Evolutionary conservation across 2,888 invertebrate genomes (phyloP).

Genomic region (Euphydryas editha): DNA sequence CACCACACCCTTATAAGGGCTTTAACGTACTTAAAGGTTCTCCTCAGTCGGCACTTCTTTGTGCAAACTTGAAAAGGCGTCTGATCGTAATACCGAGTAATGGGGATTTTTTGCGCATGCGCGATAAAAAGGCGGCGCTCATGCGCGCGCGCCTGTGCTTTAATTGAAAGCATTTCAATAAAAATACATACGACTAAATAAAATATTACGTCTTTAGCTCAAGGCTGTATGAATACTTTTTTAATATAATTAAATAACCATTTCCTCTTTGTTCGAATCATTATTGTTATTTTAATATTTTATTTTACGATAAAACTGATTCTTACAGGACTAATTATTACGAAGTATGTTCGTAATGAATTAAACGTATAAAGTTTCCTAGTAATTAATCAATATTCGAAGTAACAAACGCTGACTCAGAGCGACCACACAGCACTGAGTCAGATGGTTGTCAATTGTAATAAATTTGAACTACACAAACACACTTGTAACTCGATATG

Average conservation of each 20-base stretch:
- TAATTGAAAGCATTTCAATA: constrained; percentile 39
- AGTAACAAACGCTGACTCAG: not conserved
- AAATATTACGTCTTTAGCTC: constrained; percentile 27
- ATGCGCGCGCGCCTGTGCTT: constrained; percentile 46
- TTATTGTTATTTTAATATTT: not conserved
- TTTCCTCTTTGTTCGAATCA: not conserved
- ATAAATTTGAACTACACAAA: constrained; percentile 9
- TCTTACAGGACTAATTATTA: not conserved
- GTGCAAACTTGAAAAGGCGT: constrained; percentile 64
- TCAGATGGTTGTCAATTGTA: constrained; percentile 13
- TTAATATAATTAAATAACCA: constrained; percentile 1
- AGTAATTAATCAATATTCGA: not conserved
- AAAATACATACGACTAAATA: constrained; percentile 30
- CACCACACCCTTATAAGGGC: constrained; percentile 48
- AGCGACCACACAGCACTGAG: constrained; percentile 7
- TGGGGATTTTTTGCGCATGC: constrained; percentile 65
- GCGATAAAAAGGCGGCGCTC: constrained; percentile 67
- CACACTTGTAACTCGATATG: constrained; percentile 33
- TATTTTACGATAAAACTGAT: not conserved
- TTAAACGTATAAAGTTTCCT: not conserved
- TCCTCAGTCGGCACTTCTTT: constrained; percentile 63
- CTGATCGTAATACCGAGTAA: constrained; percentile 62
- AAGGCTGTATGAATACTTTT: not conserved
- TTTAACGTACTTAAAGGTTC: constrained; percentile 55
- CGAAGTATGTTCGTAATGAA: not conserved